Evolutionary conservation across 2,888 invertebrate genomes (phyloP).

Genomic region (Pachymerium ferrugineum): DNA sequence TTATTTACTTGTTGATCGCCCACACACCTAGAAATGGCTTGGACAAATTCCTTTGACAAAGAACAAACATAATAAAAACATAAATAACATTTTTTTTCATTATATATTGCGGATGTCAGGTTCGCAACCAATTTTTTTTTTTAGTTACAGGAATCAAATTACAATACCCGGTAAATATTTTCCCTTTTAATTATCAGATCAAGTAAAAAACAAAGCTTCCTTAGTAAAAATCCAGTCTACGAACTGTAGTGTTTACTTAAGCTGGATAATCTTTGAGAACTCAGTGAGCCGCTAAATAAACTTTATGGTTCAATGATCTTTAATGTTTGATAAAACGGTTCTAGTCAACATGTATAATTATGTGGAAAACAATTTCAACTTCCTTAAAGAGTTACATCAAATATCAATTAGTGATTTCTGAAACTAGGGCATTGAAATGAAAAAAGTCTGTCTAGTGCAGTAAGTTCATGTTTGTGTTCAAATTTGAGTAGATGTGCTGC

Average conservation of each 20-base stretch:
- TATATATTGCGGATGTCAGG: background rate
- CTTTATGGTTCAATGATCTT: background rate
- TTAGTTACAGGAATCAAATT: too few relatives aligned
- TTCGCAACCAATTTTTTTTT: background rate
- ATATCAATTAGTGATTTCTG: too few relatives aligned
- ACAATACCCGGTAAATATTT: conserved; percentile 20
- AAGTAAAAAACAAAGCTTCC: background rate
- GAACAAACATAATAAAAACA: background rate
- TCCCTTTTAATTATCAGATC: background rate
- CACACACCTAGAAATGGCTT: conserved; percentile 6
- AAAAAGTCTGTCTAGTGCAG: too few relatives aligned
- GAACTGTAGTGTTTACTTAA: too few relatives aligned
- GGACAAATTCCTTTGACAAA: background rate
- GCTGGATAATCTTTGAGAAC: too few relatives aligned
- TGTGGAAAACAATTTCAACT: too few relatives aligned
- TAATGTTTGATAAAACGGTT: background rate
- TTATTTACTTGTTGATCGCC: background rate
- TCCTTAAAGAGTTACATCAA: too few relatives aligned
- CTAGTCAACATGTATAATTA: background rate
- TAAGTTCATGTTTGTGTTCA: too few relatives aligned
- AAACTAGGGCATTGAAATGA: too few relatives aligned
- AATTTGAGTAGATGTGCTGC: too few relatives aligned
- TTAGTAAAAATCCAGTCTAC: too few relatives aligned
- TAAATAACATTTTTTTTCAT: background rate
- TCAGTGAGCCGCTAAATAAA: background rate